phyloP scores from a whole-genome alignment of 2,113 vertebrate species.

The Menura novaehollandiae region DNA sequence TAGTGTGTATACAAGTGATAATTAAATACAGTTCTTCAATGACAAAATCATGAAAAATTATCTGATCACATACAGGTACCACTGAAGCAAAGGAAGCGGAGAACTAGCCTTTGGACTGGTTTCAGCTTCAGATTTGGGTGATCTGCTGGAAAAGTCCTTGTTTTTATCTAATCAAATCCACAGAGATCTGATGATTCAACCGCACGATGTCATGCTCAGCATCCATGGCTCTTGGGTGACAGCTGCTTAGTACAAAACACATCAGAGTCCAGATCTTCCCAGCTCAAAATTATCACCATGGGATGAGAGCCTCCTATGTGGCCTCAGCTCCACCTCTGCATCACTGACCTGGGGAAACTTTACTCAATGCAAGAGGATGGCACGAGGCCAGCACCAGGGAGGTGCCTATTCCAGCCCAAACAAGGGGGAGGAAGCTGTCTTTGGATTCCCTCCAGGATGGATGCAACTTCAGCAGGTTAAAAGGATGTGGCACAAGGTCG shows the following conservation, averaged over 20 bases:
- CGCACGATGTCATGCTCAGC: neutral
- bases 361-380: neutral
- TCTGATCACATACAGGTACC: neutral
- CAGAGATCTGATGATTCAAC: neutral
- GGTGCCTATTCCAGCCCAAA: neutral
- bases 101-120: neutral
- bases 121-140: neutral
- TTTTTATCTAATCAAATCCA: neutral
- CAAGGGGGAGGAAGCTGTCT: neutral
- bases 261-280: neutral
- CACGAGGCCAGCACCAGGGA: neutral
- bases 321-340: neutral
- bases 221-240: neutral
- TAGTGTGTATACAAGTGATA: neutral
- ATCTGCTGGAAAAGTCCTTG: neutral
- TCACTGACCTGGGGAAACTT: neutral
- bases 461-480: neutral
- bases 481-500: neutral
- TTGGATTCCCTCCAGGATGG: neutral
- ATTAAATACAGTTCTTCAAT: neutral
- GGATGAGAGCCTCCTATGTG: fast-evolving
- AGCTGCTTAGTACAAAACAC: neutral
- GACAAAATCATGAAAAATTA: neutral
- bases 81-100: neutral
- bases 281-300: neutral